phyloP scores from a whole-genome alignment of 2,797 vertebrate genomes.

The Todus mexicanus region DNA sequence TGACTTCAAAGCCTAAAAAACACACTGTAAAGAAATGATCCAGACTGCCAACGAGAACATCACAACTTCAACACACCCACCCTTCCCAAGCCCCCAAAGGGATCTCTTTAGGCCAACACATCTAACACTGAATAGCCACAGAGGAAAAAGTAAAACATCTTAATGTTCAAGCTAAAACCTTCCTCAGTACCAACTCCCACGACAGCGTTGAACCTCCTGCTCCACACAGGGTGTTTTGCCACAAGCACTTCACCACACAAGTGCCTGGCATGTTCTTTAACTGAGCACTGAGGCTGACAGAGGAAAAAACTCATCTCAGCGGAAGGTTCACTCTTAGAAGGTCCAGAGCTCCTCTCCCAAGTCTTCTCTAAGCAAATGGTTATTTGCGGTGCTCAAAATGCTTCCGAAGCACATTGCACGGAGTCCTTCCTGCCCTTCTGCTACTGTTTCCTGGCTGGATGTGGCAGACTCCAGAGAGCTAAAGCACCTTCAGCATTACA shows the following conservation, averaged over 20 bases:
- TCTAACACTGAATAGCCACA: background rate
- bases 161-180: background rate
- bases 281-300: background rate
- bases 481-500: background rate
- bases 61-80: background rate
- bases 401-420: fast-evolving
- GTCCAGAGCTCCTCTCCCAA: background rate
- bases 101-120: background rate
- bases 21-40: background rate
- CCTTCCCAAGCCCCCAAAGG: background rate
- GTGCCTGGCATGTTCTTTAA: background rate
- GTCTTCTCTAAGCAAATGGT: background rate
- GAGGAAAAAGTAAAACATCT: background rate
- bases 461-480: background rate
- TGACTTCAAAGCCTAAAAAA: background rate
- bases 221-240: background rate
- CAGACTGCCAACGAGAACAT: background rate
- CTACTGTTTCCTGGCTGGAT: background rate
- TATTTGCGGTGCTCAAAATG: background rate
- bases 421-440: background rate
- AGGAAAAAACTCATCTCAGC: background rate
- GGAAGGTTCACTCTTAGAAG: background rate
- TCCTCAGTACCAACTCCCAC: background rate
- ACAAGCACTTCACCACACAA: background rate
- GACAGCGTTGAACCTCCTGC: background rate